These are phyloP conservation scores for Acropternis orthonyx DNA, from an alignment of 2,797 vertebrate species.

Conservation along the genomic window DNA sequence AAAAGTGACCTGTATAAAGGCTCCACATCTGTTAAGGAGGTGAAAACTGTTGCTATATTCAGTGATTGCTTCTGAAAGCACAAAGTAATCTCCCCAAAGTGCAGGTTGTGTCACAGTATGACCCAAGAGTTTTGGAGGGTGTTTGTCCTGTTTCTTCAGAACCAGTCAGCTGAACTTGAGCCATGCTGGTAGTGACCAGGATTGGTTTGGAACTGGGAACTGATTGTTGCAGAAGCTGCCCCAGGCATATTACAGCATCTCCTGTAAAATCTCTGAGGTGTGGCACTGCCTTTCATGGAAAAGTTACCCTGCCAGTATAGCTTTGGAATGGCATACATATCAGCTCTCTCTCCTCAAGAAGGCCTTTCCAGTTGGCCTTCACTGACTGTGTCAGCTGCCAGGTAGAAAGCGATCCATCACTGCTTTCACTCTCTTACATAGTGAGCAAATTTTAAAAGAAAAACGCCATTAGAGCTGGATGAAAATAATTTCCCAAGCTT, in stretches of 20 bases:
- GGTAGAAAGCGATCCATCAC: not conserved
- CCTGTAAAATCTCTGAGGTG: not conserved
- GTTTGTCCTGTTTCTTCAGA: not conserved
- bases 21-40: not conserved
- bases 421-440: not conserved
- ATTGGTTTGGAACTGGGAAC: not conserved
- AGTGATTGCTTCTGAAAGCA: not conserved
- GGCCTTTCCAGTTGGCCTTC: not conserved
- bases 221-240: not conserved
- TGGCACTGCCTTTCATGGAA: not conserved
- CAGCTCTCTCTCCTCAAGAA: not conserved
- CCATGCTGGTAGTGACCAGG: not conserved
- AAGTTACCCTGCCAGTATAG: not conserved
- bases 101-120: not conserved
- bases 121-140: not conserved
- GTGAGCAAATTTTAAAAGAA: not conserved
- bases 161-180: constrained; percentile 2
- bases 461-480: not conserved
- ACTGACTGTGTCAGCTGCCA: not conserved
- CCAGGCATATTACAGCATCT: not conserved
- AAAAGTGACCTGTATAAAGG: not conserved
- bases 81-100: not conserved
- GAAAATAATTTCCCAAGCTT: not conserved
- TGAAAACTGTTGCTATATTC: not conserved
- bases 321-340: not conserved